phyloP scores from a whole-genome alignment of 2,113 vertebrate species.

The Spea bombifrons region DNA sequence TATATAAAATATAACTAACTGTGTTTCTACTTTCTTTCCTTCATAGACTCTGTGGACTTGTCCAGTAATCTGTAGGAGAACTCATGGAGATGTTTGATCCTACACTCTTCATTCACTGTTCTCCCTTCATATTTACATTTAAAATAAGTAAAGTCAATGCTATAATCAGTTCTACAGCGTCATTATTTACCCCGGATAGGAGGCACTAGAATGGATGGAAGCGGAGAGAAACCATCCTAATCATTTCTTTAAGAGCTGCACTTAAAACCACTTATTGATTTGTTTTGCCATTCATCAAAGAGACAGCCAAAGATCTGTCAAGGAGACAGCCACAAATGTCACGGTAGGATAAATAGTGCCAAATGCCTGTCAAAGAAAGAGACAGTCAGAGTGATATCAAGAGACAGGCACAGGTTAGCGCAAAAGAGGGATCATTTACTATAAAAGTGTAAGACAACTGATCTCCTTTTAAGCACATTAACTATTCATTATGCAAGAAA shows the following conservation, averaged over 20 bases:
- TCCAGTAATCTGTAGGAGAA: constrained; percentile 22
- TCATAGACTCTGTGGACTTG: background rate
- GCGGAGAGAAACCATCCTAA: constrained; percentile 15
- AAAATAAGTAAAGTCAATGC: constrained; percentile 36
- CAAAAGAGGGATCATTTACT: too few species aligned
- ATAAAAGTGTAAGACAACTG: too few species aligned
- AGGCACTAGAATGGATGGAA: constrained; percentile 1
- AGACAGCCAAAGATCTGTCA: constrained; percentile 2
- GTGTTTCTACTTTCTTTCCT: background rate
- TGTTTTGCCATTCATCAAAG: constrained; percentile 24
- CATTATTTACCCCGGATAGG: constrained; percentile 31
- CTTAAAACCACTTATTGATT: constrained; percentile 35
- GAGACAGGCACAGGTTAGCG: too few species aligned
- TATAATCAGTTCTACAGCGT: constrained; percentile 24
- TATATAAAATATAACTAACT: background rate
- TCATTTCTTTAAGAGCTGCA: constrained; percentile 30
- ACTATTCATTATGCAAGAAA: too few species aligned
- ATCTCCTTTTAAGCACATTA: too few species aligned
- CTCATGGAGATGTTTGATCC: background rate
- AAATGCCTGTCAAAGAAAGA: background rate
- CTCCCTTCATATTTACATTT: background rate
- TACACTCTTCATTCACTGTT: background rate
- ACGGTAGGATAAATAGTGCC: background rate
- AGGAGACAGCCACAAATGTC: background rate
- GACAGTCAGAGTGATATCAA: background rate